phyloP scores from a whole-genome alignment of 2,113 vertebrate species.

The Seriola aureovittata region DNA sequence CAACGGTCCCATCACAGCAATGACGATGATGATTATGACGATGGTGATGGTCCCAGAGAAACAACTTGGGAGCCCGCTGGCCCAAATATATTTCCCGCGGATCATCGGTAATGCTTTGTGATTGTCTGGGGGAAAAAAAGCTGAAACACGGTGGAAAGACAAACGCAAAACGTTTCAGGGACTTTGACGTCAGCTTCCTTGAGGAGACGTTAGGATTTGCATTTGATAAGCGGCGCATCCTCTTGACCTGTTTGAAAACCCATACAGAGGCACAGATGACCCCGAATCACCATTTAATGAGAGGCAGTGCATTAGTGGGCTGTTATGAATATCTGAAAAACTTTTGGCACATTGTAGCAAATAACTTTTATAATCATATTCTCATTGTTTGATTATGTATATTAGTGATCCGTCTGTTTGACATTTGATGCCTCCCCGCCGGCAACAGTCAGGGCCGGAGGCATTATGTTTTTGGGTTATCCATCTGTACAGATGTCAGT shows the following conservation, averaged over 20 bases:
- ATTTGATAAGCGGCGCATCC: slow-evolving; percentile 26
- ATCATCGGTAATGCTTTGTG: neutral
- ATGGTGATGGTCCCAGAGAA: slow-evolving; percentile 46
- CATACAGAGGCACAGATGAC: neutral
- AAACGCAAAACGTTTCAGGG: slow-evolving; percentile 13
- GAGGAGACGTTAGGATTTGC: slow-evolving; percentile 16
- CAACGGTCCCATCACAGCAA: slow-evolving; percentile 68
- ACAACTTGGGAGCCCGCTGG: slow-evolving; percentile 27
- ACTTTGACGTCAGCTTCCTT: slow-evolving; percentile 3
- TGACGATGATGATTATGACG: slow-evolving; percentile 62
- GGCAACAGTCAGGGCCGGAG: too few relatives aligned
- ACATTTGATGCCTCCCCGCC: too few relatives aligned
- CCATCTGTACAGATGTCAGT: too few relatives aligned
- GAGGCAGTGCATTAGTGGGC: neutral
- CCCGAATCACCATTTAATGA: neutral
- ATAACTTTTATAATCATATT: neutral
- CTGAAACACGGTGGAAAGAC: neutral
- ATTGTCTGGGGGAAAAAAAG: neutral
- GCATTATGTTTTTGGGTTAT: too few relatives aligned
- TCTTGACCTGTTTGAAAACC: slow-evolving; percentile 33
- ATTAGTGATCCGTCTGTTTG: too few relatives aligned
- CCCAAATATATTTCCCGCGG: slow-evolving; percentile 22
- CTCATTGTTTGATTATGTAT: neutral
- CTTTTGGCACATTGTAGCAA: neutral
- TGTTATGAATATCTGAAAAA: slow-evolving; percentile 5